Conservation (phyloP, 2,797 vertebrate species). For the Cetoscarus ocellatus region DNA sequence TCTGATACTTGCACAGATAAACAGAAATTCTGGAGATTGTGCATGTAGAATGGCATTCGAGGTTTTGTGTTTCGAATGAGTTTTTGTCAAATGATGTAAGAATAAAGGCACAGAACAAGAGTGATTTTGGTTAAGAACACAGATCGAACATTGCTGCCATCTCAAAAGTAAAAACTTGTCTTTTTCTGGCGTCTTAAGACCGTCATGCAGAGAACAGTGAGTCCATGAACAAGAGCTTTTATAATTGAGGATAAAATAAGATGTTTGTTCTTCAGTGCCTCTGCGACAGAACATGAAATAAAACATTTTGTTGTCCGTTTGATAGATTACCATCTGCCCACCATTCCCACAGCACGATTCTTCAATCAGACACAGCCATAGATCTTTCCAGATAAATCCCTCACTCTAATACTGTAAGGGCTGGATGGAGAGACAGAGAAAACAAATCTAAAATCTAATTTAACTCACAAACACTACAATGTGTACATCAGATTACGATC, state of each 20-base stretch:
- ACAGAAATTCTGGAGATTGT: background rate
- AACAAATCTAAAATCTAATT: conserved; percentile 85
- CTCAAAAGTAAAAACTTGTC: conserved; percentile 11
- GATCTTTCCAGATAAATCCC: conserved; percentile 76
- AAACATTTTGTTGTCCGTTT: conserved; percentile 77
- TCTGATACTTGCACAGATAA: background rate
- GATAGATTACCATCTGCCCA: conserved; percentile 78
- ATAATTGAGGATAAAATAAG: conserved; percentile 61
- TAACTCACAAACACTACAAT: conserved; percentile 78
- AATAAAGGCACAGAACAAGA: background rate
- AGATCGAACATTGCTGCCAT: background rate
- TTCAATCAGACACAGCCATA: conserved; percentile 78
- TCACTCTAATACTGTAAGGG: conserved; percentile 67
- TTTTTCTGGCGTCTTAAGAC: conserved; percentile 3
- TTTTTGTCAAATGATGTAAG: conserved; percentile 1
- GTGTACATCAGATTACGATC: conserved; percentile 82
- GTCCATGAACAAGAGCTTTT: conserved; percentile 50
- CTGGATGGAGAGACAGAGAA: conserved; percentile 56
- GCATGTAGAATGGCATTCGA: background rate
- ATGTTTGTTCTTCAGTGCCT: conserved; percentile 52
- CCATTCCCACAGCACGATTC: conserved; percentile 72
- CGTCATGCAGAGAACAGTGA: conserved; percentile 16
- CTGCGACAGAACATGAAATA: conserved; percentile 61
- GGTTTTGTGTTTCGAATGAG: background rate
- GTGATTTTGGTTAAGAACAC: background rate